These are phyloP conservation scores for Neosilurus mollespiculum DNA, from an alignment of 2,797 vertebrate species.

Conservation along the genomic window DNA sequence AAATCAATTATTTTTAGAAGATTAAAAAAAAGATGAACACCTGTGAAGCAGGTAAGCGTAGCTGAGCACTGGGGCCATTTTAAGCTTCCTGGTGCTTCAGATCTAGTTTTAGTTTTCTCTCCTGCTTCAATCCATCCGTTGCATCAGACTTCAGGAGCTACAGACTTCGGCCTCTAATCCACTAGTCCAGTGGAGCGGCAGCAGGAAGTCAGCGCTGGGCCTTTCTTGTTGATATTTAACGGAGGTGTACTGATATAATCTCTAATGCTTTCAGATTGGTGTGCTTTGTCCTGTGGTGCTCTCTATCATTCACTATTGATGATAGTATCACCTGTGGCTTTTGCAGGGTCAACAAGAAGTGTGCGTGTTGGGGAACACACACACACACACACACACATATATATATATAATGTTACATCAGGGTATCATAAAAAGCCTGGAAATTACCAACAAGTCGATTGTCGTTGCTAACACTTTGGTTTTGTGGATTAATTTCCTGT, in stretches of 20 bases:
- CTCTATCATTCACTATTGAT: neutral
- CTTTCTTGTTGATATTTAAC: constrained; percentile 25
- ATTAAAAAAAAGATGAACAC: neutral
- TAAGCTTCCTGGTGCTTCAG: constrained; percentile 7
- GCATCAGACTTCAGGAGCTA: constrained; percentile 10
- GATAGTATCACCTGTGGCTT: neutral
- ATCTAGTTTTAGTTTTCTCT: constrained; percentile 33
- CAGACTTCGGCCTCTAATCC: constrained; percentile 18
- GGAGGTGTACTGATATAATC: neutral
- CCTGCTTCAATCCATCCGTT: neutral
- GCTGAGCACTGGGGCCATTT: constrained; percentile 8
- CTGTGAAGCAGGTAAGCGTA: neutral
- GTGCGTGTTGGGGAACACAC: too few species aligned
- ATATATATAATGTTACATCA: too few species aligned
- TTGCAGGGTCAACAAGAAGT: neutral
- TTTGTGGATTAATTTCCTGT: neutral
- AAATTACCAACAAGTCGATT: too few species aligned
- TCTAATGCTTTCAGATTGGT: neutral
- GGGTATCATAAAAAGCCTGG: neutral
- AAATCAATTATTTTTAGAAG: neutral
- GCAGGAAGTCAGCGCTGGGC: constrained; percentile 3
- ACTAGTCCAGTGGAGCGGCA: neutral
- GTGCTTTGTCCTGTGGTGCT: neutral
- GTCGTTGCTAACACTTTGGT: neutral
- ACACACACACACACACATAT: too few species aligned